Conservation (phyloP, 1,140 invertebrate species). For the Lordiphosa collinella region DNA sequence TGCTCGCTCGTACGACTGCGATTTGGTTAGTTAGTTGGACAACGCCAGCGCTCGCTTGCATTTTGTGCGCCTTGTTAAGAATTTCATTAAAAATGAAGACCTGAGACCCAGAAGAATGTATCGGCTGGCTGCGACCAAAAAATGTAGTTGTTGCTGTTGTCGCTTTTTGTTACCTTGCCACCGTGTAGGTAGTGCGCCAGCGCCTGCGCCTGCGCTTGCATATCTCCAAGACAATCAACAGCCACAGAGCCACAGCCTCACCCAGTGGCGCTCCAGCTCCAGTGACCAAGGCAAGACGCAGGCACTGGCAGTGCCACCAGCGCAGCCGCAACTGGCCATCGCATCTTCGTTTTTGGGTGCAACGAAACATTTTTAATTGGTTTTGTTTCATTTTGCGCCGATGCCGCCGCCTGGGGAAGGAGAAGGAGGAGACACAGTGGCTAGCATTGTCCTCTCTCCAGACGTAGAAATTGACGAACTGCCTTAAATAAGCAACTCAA, state of each 20-base stretch:
- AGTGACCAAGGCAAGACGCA: constrained; percentile 40
- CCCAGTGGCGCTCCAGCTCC: constrained; percentile 57
- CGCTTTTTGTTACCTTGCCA: constrained; percentile 73
- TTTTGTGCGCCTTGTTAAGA: constrained; percentile 78
- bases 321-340: constrained; percentile 9
- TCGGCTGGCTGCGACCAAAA: constrained; percentile 49
- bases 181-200: constrained; percentile 70
- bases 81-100: constrained; percentile 79
- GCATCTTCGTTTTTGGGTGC: constrained; percentile 75
- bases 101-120: constrained; percentile 75
- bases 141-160: constrained; percentile 62
- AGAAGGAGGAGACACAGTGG: constrained; percentile 43
- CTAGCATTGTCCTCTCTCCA: constrained; percentile 65
- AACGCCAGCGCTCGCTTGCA: constrained; percentile 35
- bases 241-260: constrained; percentile 30
- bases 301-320: constrained; percentile 37
- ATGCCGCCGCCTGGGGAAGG: constrained; percentile 26
- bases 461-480: constrained; percentile 62
- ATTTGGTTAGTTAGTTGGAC: constrained; percentile 71
- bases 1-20: constrained; percentile 42
- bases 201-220: constrained; percentile 46
- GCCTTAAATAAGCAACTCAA: constrained; percentile 76
- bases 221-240: constrained; percentile 73
- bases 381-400: constrained; percentile 77
- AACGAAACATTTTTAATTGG: constrained; percentile 79